Evolutionary conservation across 1,140 invertebrate species (phyloP).

Genomic region (Solenopsis invicta): DNA sequence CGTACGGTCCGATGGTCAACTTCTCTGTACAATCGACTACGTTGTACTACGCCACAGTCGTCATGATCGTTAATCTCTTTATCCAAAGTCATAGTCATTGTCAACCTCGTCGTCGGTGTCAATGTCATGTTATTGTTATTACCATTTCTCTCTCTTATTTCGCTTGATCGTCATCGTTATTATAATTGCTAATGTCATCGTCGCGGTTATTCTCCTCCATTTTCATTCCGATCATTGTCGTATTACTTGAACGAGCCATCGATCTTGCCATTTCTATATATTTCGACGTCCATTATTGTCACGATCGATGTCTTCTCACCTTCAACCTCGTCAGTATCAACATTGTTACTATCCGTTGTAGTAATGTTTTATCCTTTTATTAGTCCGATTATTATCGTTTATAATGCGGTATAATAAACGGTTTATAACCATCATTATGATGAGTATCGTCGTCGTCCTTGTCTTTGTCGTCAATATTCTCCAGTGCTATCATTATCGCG

Average conservation of each 20-base stretch:
- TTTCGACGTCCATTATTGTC: slow-evolving; percentile 15
- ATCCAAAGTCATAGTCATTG: slow-evolving; percentile 36
- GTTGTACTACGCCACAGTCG: no score
- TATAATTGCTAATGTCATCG: slow-evolving; percentile 24
- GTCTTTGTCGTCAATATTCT: slow-evolving; percentile 37
- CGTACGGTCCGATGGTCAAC: neutral
- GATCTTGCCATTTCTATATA: slow-evolving; percentile 24
- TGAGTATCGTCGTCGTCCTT: slow-evolving; percentile 45
- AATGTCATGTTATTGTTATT: slow-evolving; percentile 12
- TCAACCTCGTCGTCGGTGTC: slow-evolving; percentile 51
- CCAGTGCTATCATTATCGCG: slow-evolving; percentile 7
- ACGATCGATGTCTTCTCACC: slow-evolving; percentile 14
- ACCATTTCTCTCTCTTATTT: neutral
- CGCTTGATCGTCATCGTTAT: neutral
- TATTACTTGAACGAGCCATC: neutral
- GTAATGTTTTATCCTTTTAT: slow-evolving; percentile 12
- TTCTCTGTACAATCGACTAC: neutral
- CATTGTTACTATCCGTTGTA: neutral
- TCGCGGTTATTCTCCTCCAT: neutral
- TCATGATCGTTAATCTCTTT: slow-evolving; percentile 13
- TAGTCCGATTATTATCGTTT: slow-evolving; percentile 47
- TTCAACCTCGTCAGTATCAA: slow-evolving; percentile 27
- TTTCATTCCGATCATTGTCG: slow-evolving; percentile 20
- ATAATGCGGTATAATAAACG: slow-evolving; percentile 24
- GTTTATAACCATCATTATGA: neutral